These are phyloP conservation scores for Hydropsyche betteni DNA, from an alignment of 2,888 invertebrate species.

Conservation along the genomic window DNA sequence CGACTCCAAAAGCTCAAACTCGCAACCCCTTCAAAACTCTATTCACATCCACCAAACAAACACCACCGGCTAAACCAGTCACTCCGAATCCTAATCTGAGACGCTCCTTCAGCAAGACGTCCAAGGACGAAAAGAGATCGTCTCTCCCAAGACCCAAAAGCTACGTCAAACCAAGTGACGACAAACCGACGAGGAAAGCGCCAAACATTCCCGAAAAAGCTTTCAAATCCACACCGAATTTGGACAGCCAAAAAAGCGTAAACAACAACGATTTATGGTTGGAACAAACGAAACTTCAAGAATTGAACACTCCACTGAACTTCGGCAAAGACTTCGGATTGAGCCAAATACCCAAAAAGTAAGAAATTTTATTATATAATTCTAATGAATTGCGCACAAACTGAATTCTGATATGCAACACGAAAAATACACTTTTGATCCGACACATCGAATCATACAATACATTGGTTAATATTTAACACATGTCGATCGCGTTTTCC, in stretches of 20 bases:
- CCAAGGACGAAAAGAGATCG: conserved; percentile 24
- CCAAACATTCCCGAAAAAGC: too few species aligned
- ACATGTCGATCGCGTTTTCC: too few species aligned
- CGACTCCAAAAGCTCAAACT: conserved; percentile 13
- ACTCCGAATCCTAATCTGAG: not conserved
- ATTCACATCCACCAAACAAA: not conserved
- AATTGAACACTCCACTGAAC: not conserved
- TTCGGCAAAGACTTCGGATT: conserved; percentile 1
- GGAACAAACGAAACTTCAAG: conserved; percentile 16
- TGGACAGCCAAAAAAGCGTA: conserved; percentile 38
- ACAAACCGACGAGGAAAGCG: not conserved
- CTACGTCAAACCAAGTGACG: not conserved
- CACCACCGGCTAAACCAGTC: not conserved
- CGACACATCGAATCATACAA: too few species aligned
- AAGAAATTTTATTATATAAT: not conserved
- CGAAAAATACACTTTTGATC: too few species aligned
- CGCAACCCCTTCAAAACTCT: conserved; percentile 16
- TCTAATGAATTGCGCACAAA: not conserved
- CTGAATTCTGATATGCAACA: not conserved
- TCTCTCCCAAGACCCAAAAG: not conserved
- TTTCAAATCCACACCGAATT: conserved; percentile 43
- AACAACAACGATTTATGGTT: conserved; percentile 46
- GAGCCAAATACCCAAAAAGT: conserved; percentile 5
- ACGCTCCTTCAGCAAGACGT: not conserved
- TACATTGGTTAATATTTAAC: too few species aligned